These are phyloP conservation scores for Cavia aperea DNA, from an alignment of 2,113 vertebrate genomes.

Conservation along the genomic window DNA sequence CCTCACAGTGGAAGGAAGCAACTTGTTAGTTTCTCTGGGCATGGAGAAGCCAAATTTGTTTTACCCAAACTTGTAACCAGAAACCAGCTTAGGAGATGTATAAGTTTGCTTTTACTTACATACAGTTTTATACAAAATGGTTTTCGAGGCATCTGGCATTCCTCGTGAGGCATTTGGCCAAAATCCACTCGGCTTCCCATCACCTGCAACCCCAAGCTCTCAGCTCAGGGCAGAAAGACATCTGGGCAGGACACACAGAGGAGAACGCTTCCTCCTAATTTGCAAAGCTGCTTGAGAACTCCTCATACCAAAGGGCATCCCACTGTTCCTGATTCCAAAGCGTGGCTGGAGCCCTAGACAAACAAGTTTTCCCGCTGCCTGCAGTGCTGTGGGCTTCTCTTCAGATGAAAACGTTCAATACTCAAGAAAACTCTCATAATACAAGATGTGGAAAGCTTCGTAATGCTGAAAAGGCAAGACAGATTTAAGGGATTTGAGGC, in stretches of 20 bases:
- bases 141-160: constrained; percentile 30
- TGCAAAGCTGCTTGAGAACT: constrained; percentile 39
- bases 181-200: not conserved
- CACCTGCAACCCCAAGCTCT: not conserved
- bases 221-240: not conserved
- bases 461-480: constrained; percentile 38
- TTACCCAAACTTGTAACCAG: not conserved
- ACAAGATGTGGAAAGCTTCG: constrained; percentile 23
- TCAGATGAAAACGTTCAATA: constrained; percentile 28
- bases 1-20: not conserved
- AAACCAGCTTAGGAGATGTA: not conserved
- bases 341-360: not conserved
- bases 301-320: not conserved
- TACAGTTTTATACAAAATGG: not conserved
- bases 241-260: not conserved
- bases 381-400: not conserved
- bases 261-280: not conserved
- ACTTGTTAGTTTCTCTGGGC: not conserved
- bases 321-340: not conserved
- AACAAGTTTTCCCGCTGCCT: not conserved
- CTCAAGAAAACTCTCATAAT: constrained; percentile 26
- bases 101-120: not conserved
- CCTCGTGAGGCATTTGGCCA: not conserved
- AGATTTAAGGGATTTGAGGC: constrained; percentile 46
- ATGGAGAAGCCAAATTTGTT: not conserved